Evolutionary conservation across 1,140 invertebrate species (phyloP).

Genomic region (Danaus melanippus): DNA sequence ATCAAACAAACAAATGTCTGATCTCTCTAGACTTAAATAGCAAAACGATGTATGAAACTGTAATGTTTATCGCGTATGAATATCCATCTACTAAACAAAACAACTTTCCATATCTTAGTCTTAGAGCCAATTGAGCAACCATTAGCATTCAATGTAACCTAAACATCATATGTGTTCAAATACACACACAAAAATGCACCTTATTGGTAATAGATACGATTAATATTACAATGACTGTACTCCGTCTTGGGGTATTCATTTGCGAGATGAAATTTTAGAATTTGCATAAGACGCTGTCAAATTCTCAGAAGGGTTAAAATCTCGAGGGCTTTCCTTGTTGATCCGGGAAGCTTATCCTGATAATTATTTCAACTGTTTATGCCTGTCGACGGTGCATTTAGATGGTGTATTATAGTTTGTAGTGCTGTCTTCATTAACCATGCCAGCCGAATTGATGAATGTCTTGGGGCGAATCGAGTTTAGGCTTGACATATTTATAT

Average conservation of each 20-base stretch:
- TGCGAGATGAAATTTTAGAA: slow-evolving; percentile 49
- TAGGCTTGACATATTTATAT: slow-evolving; percentile 17
- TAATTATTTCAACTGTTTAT: slow-evolving; percentile 72
- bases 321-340: slow-evolving; percentile 57
- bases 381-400: slow-evolving; percentile 69
- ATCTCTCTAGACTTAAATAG: too few species aligned
- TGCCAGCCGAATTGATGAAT: slow-evolving; percentile 51
- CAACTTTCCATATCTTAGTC: slow-evolving; percentile 37
- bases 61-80: slow-evolving; percentile 16
- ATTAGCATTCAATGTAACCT: slow-evolving; percentile 28
- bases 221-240: slow-evolving; percentile 10
- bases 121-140: slow-evolving; percentile 57
- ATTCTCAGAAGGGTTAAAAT: slow-evolving; percentile 62
- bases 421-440: slow-evolving; percentile 55
- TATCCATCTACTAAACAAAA: slow-evolving; percentile 33
- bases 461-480: slow-evolving; percentile 29
- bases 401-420: slow-evolving; percentile 69
- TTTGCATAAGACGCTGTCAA: slow-evolving; percentile 70
- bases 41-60: too few species aligned
- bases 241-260: slow-evolving; percentile 26
- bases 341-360: slow-evolving; percentile 65
- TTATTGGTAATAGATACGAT: slow-evolving; percentile 8
- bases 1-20: too few species aligned
- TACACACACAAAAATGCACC: slow-evolving; percentile 12
- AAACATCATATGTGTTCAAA: slow-evolving; percentile 14